Base-by-base conservation (phyloP, 2,113 vertebrate species). In the Oncorhynchus keta region DNA sequence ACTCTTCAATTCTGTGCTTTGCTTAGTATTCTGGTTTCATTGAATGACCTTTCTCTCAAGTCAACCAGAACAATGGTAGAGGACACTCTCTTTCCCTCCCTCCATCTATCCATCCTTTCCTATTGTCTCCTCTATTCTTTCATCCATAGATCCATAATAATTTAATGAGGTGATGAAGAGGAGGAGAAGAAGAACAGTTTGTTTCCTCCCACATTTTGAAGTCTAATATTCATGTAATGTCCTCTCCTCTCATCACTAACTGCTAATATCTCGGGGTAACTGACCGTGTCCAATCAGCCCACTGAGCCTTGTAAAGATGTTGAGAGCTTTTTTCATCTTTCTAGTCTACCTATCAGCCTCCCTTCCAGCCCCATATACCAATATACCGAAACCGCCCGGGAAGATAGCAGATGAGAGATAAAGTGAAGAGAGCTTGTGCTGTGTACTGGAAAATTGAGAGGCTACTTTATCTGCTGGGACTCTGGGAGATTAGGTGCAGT, bases 361-460 rank as follows among this genome's bases (percentile, higher is more conserved):
- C 12, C 51, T 55, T 18, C 16, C 51, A 13, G 51, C 12, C 51
- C 51, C 51, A 55, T 55, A 55, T 16, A 70, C 64, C 13, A 66
- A 18, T 59, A 70, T 69, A 28, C 61, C 48, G 14, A 78, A 81
- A 78, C 75, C 71, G 35, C 28, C 69, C 35, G 70, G 4, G 18
- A 32, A 16, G 65, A 30, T 14, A 55, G 76, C 26, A 20, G 72
- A 62, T 35, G 24, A 62, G 74, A 80, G 35, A 45, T 76, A 28
- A 28, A 67, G 26, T 28, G 13, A 35, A 35, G 28, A 81, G 66
- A 51, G 73, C 55, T 76, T 80, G 81, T 79, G 79, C 79, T 64
- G 69, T 81, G 81, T 74, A 35, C 76, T 76, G 77, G 79, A 86
- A 83, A 86, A 88, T 77, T 57, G 32, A 85, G 85, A 55, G 14